These are phyloP conservation scores for Heliconius charithonia DNA, from an alignment of 2,888 invertebrate genomes.

Conservation along the genomic window DNA sequence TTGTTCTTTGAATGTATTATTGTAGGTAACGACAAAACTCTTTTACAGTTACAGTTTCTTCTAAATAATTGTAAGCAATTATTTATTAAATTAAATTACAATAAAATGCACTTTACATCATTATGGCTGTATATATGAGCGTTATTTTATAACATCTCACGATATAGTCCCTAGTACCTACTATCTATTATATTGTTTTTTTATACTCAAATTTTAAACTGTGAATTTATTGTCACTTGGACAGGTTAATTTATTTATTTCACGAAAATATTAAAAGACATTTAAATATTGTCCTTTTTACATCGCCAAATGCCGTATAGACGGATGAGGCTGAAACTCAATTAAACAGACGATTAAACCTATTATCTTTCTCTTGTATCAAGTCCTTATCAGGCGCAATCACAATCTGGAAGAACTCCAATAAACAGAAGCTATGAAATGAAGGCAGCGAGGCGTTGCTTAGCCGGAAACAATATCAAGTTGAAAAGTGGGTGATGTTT, in stretches of 20 bases:
- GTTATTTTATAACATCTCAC: too few species aligned
- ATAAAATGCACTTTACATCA: too few species aligned
- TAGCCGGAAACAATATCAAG: slow-evolving; percentile 55
- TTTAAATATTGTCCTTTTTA: neutral
- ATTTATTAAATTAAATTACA: neutral
- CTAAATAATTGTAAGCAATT: neutral
- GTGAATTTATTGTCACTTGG: neutral
- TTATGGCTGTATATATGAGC: too few species aligned
- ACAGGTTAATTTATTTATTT: neutral
- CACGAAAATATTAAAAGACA: neutral
- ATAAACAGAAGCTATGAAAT: slow-evolving; percentile 48
- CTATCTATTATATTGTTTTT: too few species aligned
- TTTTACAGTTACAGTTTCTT: too few species aligned
- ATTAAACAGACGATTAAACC: neutral
- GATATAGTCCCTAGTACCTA: too few species aligned
- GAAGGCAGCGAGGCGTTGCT: slow-evolving; percentile 39
- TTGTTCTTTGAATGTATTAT: slow-evolving; percentile 3
- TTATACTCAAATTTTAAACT: too few species aligned
- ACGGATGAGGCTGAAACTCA: neutral
- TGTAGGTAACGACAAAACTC: too few species aligned
- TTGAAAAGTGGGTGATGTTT: slow-evolving; percentile 53
- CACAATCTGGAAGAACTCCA: slow-evolving; percentile 44
- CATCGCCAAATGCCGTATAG: too few species aligned
- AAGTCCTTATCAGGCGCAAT: slow-evolving; percentile 38
- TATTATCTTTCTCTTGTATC: slow-evolving; percentile 21